Conservation (phyloP, 2,888 invertebrate species). For the Maniola hyperantus region DNA sequence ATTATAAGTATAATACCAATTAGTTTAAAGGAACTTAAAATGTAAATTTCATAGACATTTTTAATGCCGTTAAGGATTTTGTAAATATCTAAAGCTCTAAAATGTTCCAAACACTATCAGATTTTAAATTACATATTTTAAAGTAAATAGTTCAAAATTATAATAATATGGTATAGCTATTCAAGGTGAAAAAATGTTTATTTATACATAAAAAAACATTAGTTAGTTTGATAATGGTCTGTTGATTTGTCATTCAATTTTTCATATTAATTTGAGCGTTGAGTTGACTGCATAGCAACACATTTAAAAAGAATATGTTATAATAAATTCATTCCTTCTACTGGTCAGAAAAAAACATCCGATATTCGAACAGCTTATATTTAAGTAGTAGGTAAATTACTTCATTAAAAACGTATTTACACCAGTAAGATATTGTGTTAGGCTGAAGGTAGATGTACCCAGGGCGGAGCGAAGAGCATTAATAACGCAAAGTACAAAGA, state of each 20-base stretch:
- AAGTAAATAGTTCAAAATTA: slow-evolving; percentile 4
- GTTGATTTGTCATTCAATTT: too few species aligned
- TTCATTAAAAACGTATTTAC: background rate
- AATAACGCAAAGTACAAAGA: too few species aligned
- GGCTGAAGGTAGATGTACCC: background rate
- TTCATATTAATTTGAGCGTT: too few species aligned
- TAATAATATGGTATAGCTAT: background rate
- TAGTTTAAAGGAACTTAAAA: slow-evolving; percentile 3
- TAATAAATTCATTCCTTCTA: background rate
- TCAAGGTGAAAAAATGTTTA: background rate
- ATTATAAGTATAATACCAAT: too few species aligned
- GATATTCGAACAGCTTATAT: slow-evolving; percentile 14
- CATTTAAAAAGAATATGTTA: background rate
- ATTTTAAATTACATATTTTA: background rate
- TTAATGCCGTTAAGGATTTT: slow-evolving; percentile 13
- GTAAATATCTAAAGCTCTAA: slow-evolving; percentile 5
- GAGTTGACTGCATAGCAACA: too few species aligned
- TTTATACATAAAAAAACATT: too few species aligned
- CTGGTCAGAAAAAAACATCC: slow-evolving; percentile 10
- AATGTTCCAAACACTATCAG: slow-evolving; percentile 5
- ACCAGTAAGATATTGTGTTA: background rate
- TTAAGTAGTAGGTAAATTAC: slow-evolving; percentile 12
- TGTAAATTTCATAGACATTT: slow-evolving; percentile 15
- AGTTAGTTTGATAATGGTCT: too few species aligned
- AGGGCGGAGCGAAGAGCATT: too few species aligned